Percentiles rank a stretch among this genome's conserved stretches.
Evolutionary conservation across 2,797 vertebrate genomes (phyloP).

Genomic region (Leptoclinus maculatus): DNA sequence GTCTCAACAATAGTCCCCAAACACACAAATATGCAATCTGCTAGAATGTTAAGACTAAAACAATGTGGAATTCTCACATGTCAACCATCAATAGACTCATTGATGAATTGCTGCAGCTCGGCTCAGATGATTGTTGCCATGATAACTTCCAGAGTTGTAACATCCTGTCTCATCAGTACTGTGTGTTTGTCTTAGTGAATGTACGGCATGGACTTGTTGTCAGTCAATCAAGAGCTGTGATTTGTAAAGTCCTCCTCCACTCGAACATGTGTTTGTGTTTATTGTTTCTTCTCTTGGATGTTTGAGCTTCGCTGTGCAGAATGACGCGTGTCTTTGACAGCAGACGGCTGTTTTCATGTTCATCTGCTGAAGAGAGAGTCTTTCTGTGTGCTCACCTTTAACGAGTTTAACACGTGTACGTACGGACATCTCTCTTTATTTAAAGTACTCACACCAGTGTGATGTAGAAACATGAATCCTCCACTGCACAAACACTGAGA

Average conservation of each 20-base stretch:
- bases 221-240: too few relatives aligned
- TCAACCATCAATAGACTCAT: neutral
- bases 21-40: neutral
- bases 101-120: neutral
- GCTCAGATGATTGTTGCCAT: neutral
- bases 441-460: neutral
- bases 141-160: neutral
- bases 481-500: neutral
- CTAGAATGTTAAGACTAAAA: neutral
- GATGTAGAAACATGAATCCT: neutral
- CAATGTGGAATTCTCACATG: neutral
- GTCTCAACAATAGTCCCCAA: neutral
- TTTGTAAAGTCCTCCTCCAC: neutral
- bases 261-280: neutral
- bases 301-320: neutral
- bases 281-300: neutral
- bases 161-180: neutral
- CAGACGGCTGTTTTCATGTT: neutral
- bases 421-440: neutral
- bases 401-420: neutral
- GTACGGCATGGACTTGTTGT: neutral
- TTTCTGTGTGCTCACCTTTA: neutral
- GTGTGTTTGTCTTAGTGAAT: neutral
- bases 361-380: neutral
- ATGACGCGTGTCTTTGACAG: neutral